Base-by-base conservation (phyloP, 2,113 vertebrate species). In the Heterotilapia buettikoferi region DNA sequence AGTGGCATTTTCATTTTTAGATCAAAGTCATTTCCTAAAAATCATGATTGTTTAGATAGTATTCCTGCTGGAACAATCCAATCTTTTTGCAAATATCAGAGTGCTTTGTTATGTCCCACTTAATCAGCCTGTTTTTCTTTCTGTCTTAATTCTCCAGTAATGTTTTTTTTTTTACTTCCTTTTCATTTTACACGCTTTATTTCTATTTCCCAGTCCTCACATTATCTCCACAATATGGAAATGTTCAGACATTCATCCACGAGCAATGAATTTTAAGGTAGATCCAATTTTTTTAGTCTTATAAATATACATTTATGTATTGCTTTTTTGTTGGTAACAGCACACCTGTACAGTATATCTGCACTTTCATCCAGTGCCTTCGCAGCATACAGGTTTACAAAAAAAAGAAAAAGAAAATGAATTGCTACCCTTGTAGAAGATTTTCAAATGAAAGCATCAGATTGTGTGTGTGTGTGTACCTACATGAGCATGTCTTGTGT, bases 281-380 rank as follows among this genome's bases (percentile, higher is more conserved):
- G 36, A 84, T 90, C 82, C 57, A 26, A n/a, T 52, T 54, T 66
- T 83, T 81, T 68, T 26, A 36, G 66, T 88, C 85, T 85, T 68
- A 84, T 94, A 92, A 93, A 92, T 95, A 95, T 95, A 85, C 90
- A 96, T 94, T 92, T 87, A 93, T 93, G 92, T 93, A 92, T 94
- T 93, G 87, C 92, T 78, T 89, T 79, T 81, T 88, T 88, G 86
- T 91, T 83, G 19, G 82, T 56, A 79, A 90, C 57, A 57, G 84
- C 85, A 82, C 86, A 85, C 29, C 78, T 92, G 80, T 76, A 86
- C 83, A 68, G 88, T 90, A 80, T 84, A 89, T 89, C 76, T 84
- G 52, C 82, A 59, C 76, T 38, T 85, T 84, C 53, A 53, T 85
- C 66, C 81, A 36, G 29, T 12, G 33, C 56, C 80, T 84, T 80